These are phyloP conservation scores for Megalopta genalis DNA, from an alignment of 1,140 invertebrate genomes.

Conservation along the genomic window DNA sequence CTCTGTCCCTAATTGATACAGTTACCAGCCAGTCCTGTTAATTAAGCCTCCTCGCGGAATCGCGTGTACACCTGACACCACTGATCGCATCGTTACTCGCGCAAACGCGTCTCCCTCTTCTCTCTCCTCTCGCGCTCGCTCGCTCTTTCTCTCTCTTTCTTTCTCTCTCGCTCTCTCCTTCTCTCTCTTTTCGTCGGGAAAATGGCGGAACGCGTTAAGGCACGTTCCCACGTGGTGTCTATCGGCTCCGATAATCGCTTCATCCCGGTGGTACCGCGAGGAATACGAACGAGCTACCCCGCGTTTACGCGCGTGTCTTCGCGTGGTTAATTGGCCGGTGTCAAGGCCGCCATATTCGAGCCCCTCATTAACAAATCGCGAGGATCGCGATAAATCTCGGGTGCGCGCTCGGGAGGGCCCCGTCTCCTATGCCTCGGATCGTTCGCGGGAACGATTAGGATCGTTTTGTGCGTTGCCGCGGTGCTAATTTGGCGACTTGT, in stretches of 20 bases:
- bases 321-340: not conserved
- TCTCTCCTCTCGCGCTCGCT: no score
- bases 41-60: slow-evolving; percentile 29
- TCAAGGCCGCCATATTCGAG: not conserved
- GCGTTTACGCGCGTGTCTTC: not conserved
- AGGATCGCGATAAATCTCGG: not conserved
- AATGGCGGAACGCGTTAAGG: not conserved
- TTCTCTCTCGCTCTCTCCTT: no score
- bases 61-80: slow-evolving; percentile 5
- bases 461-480: no score
- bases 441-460: not conserved
- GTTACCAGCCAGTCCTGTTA: slow-evolving; percentile 27
- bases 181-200: not conserved
- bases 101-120: not conserved
- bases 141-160: no score
- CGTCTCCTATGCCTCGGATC: not conserved
- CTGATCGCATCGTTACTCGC: slow-evolving; percentile 1
- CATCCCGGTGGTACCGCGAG: no score
- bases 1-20: slow-evolving; percentile 41
- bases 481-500: not conserved
- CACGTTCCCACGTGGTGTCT: not conserved
- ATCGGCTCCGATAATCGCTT: not conserved
- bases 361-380: not conserved
- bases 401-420: no score
- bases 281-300: not conserved